Conservation (phyloP, 1,140 invertebrate species). For the Eurytemora carolleeae region DNA sequence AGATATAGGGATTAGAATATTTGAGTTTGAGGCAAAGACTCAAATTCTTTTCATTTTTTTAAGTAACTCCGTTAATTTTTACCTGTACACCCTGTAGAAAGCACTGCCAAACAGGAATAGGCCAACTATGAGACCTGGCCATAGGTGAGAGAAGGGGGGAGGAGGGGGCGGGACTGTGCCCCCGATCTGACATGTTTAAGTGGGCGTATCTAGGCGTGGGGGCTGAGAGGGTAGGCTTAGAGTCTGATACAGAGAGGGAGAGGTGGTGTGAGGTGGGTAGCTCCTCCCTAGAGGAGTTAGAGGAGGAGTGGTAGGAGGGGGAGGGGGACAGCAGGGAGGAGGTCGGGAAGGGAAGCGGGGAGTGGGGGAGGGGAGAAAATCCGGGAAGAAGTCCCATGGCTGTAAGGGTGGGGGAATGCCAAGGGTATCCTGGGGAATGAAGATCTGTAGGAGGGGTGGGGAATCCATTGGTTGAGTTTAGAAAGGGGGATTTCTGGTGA, state of each 20-base stretch:
- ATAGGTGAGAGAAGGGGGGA: slow-evolving; percentile 1
- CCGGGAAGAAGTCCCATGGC: neutral
- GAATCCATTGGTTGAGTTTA: neutral
- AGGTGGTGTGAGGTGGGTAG: neutral
- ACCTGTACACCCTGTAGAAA: slow-evolving; percentile 1
- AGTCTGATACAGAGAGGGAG: no score
- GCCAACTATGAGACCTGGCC: neutral
- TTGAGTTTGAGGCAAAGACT: no score
- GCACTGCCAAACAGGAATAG: slow-evolving; percentile 12
- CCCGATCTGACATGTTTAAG: neutral
- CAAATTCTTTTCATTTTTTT: no score
- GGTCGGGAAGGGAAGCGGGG: neutral
- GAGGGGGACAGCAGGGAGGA: slow-evolving; percentile 8
- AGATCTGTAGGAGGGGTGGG: slow-evolving; percentile 13
- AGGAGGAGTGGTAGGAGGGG: slow-evolving; percentile 10
- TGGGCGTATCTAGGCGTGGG: neutral
- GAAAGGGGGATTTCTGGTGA: neutral
- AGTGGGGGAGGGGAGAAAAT: slow-evolving; percentile 2
- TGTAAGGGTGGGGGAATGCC: neutral
- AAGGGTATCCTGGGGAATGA: slow-evolving; percentile 5
- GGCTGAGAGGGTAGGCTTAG: neutral
- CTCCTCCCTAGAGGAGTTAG: slow-evolving; percentile 12
- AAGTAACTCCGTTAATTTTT: no score
- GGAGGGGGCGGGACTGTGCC: neutral
- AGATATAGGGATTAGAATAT: no score